These are phyloP conservation scores for Capromys pilorides DNA, from an alignment of 2,797 vertebrate species.

Conservation along the genomic window DNA sequence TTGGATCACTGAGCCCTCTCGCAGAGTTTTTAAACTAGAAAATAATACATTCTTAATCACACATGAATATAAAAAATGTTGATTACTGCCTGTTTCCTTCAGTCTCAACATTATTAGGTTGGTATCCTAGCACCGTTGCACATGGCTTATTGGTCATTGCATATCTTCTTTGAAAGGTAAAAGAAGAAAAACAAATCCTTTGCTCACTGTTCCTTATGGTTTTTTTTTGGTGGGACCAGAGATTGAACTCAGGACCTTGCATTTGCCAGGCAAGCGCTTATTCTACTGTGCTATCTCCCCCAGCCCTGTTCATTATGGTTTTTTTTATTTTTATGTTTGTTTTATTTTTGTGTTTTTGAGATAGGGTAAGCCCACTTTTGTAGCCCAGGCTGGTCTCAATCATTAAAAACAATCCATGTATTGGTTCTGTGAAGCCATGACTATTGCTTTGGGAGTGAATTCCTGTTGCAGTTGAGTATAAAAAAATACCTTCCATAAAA, in stretches of 20 bases:
- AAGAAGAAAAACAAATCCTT: background rate
- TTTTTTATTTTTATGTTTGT: too few relatives aligned
- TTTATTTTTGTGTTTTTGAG: too few relatives aligned
- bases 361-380: too few relatives aligned
- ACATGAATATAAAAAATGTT: background rate
- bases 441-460: constrained; percentile 83
- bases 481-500: constrained; percentile 86
- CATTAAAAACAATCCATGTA: constrained; percentile 76
- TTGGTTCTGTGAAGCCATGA: constrained; percentile 70
- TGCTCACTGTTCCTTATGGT: background rate
- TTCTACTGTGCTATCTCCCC: too few relatives aligned
- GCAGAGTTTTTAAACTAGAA: too few relatives aligned
- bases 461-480: constrained; percentile 83
- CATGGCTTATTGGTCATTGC: background rate
- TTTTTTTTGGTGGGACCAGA: background rate
- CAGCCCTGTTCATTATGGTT: too few relatives aligned
- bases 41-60: background rate
- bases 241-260: too few relatives aligned
- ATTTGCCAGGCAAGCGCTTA: too few relatives aligned
- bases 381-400: too few relatives aligned
- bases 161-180: background rate
- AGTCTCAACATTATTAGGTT: background rate
- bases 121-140: background rate
- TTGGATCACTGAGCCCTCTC: too few relatives aligned
- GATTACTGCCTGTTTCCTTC: background rate